Percentiles rank a stretch among this genome's conserved stretches.
Conservation (phyloP, 2,888 invertebrate genomes). For the Erannis defoliaria region DNA sequence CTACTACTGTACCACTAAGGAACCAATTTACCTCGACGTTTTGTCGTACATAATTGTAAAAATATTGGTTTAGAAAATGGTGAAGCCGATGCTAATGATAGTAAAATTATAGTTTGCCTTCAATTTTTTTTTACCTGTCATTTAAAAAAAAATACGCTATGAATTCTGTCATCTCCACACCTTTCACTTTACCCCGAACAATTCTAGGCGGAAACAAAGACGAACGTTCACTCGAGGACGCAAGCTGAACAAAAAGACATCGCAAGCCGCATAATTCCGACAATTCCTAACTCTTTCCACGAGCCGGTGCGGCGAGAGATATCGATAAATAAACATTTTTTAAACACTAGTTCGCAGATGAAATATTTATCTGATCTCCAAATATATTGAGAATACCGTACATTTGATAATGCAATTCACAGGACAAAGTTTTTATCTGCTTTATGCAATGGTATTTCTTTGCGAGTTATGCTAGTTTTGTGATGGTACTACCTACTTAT, state of each 20-base stretch:
- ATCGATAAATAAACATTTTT: constrained; percentile 49
- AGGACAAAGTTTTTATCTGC: too few relatives aligned
- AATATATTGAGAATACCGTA: neutral
- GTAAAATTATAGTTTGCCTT: too few relatives aligned
- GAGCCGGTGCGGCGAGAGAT: constrained; percentile 11
- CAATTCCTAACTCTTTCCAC: constrained; percentile 38
- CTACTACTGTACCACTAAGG: too few relatives aligned
- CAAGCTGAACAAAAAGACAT: constrained; percentile 26
- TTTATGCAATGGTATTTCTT: too few relatives aligned
- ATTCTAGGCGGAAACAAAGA: constrained; percentile 68
- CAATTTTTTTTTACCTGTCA: too few relatives aligned
- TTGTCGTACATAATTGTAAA: too few relatives aligned
- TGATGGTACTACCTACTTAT: too few relatives aligned
- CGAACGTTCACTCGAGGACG: constrained; percentile 49
- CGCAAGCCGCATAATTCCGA: constrained; percentile 36
- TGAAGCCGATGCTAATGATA: too few relatives aligned
- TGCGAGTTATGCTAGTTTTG: too few relatives aligned
- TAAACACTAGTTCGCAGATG: constrained; percentile 12
- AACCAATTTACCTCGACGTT: too few relatives aligned
- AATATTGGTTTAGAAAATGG: too few relatives aligned
- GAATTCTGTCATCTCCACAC: constrained; percentile 11
- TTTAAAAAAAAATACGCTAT: neutral
- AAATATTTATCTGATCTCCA: constrained; percentile 9
- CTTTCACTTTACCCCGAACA: constrained; percentile 25
- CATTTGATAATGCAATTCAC: neutral